Percentiles rank a stretch among this genome's conserved stretches.
These are phyloP conservation scores for Slavum lentiscoides DNA, from an alignment of 2,888 invertebrate genomes.

Conservation along the genomic window DNA sequence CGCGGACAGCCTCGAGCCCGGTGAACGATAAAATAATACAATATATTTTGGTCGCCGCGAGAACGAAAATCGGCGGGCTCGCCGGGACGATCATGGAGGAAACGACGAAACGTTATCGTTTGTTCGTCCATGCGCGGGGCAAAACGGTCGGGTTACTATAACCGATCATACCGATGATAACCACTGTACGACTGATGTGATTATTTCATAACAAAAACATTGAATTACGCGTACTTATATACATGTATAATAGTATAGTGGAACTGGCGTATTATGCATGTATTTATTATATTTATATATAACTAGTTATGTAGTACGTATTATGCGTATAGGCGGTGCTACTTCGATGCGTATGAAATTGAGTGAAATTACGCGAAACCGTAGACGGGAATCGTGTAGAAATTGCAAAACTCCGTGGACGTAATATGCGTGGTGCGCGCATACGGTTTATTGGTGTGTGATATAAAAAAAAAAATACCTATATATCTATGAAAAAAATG, in stretches of 20 bases:
- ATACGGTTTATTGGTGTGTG: constrained; percentile 9
- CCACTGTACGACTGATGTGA: constrained; percentile 33
- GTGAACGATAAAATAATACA: too few relatives aligned
- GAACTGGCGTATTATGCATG: too few relatives aligned
- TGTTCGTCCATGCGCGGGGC: constrained; percentile 31
- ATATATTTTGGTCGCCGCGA: too few relatives aligned
- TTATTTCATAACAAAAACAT: constrained; percentile 52
- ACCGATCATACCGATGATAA: constrained; percentile 31
- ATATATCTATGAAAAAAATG: not conserved
- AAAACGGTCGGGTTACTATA: constrained; percentile 5
- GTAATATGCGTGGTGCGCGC: not conserved
- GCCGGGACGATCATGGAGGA: constrained; percentile 11
- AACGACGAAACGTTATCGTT: not conserved
- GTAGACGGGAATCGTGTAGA: constrained; percentile 38
- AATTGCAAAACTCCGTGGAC: constrained; percentile 33
- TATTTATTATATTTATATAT: not conserved
- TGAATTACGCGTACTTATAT: constrained; percentile 22
- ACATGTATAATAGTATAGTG: not conserved
- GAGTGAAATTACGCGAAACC: constrained; percentile 47
- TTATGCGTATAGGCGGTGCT: too few relatives aligned
- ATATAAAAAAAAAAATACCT: not conserved
- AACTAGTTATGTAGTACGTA: too few relatives aligned
- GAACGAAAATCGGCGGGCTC: not conserved
- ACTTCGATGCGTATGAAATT: constrained; percentile 18
- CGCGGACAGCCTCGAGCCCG: too few relatives aligned